Conservation (phyloP, 2,888 invertebrate genomes). For the Trachelus troglodyta region DNA sequence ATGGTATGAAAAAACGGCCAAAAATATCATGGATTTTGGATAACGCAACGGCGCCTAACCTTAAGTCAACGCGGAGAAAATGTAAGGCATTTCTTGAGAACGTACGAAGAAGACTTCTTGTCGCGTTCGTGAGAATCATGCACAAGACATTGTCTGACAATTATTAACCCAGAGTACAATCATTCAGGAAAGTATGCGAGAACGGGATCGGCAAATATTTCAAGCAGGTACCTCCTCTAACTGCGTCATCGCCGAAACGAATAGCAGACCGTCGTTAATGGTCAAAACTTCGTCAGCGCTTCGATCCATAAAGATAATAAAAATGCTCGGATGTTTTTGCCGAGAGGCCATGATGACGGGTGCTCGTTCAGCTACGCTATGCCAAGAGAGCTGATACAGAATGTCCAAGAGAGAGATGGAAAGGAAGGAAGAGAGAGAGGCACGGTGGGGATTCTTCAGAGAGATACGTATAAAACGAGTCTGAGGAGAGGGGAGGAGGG, state of each 20-base stretch:
- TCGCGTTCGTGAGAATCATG: too few species aligned
- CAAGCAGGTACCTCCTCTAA: conserved; percentile 7
- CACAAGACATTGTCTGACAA: too few species aligned
- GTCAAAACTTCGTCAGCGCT: conserved; percentile 37
- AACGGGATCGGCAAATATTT: too few species aligned
- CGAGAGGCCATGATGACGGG: conserved; percentile 44
- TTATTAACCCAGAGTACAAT: too few species aligned
- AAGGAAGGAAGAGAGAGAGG: conserved; percentile 18
- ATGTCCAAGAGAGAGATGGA: conserved; percentile 1
- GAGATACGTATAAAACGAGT: conserved; percentile 3
- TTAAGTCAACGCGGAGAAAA: too few species aligned
- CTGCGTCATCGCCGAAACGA: background rate
- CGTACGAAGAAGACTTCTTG: too few species aligned
- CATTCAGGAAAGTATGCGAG: too few species aligned
- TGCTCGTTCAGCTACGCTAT: conserved; percentile 20
- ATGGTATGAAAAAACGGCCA: too few species aligned
- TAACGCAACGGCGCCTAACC: too few species aligned
- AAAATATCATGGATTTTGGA: too few species aligned
- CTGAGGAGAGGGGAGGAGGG: conserved; percentile 42
- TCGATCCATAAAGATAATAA: conserved; percentile 56
- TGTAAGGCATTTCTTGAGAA: too few species aligned
- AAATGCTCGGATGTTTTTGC: conserved; percentile 49
- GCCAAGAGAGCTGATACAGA: background rate
- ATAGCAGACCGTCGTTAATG: conserved; percentile 1
- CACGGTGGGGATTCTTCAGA: background rate